Evolutionary conservation across 1,140 invertebrate species (phyloP), one percentile per base, ranked within the genome.

Genomic region (Drosophila subpulchrella): DNA sequence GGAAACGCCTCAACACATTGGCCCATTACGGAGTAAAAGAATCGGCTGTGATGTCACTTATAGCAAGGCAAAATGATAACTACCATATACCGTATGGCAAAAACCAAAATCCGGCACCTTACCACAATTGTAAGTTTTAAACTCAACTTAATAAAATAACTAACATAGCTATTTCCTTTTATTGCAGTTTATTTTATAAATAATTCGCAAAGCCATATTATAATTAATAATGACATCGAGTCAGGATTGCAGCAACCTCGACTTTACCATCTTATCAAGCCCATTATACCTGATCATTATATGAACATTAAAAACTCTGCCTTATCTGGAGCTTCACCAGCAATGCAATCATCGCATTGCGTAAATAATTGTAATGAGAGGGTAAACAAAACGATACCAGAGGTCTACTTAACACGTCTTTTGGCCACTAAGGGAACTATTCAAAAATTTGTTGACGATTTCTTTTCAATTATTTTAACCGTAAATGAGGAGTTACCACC

Each of bases 381-480:
- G 47, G 96, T 95, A 17, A 97, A 97, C 91, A 98, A 98, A 94
- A 97, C 97, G 7, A 98, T 99, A 77, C 97, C 98, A 2, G 98
- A 99, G 93, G 98, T 99, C 91, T 99, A 98, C 92, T 94, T 99
- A 54, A 99, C 98, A 6, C 94, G 98, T 75, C 93, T 99, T 13
- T 93, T 99, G 1, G 98, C 98, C 27, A 98, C 97, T 0, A 98
- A 98, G 93, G 98, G 98, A 17, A 99, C 98, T 7, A 96, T 99
- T 51, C 97, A 99, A 92, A 98, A 99, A 92, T 99, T 98, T 93
- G 97, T 99, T 11, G 98, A 98, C 90, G 98, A 98, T 92, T 98
- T 99, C 92, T 96, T 98, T 83, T 95, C 95, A 54, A 98, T 97
- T 5, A 97, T 98, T 84, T 92, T 98, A 41, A 97, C 96, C 8